A percentile compares a stretch with the other conserved stretches of the same genome.
These are phyloP conservation scores for Drosophila kohkoa DNA, from an alignment of 1,140 invertebrate species.

Conservation along the genomic window DNA sequence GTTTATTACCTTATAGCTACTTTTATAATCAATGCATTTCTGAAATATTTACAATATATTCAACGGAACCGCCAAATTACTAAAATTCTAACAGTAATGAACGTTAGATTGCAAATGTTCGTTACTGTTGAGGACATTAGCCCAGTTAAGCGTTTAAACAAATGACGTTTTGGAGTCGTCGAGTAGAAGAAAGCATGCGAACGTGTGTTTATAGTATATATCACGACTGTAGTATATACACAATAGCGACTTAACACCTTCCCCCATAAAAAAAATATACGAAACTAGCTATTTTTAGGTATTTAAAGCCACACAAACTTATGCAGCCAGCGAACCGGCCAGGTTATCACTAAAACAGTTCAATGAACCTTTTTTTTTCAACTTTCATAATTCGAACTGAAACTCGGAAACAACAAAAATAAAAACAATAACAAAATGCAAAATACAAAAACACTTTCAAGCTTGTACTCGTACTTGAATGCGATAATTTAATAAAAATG, in stretches of 20 bases:
- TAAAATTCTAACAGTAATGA: background rate
- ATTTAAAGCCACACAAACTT: conserved; percentile 24
- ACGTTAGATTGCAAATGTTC: background rate
- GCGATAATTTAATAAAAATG: conserved; percentile 9
- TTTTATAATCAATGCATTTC: too few species aligned
- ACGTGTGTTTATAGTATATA: conserved; percentile 1
- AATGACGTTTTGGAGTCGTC: background rate
- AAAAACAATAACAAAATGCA: background rate
- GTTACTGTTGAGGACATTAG: background rate
- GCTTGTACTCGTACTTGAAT: background rate
- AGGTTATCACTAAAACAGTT: conserved; percentile 26
- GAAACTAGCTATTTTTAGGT: conserved; percentile 32
- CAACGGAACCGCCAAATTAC: too few species aligned
- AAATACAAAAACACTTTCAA: conserved; percentile 30
- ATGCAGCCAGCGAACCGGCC: conserved; percentile 14
- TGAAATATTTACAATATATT: too few species aligned
- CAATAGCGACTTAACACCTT: conserved; percentile 16
- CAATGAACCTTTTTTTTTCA: conserved; percentile 17
- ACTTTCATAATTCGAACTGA: conserved; percentile 27
- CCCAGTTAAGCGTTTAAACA: conserved; percentile 1
- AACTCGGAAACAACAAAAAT: background rate
- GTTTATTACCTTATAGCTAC: too few species aligned
- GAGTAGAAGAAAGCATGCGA: conserved; percentile 4
- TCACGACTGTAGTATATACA: conserved; percentile 2
- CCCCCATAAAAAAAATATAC: conserved; percentile 11